A percentile compares a stretch with the other conserved stretches of the same genome.
Conservation (phyloP, 2,888 invertebrate species). For the Lacanobia wlatinum region DNA sequence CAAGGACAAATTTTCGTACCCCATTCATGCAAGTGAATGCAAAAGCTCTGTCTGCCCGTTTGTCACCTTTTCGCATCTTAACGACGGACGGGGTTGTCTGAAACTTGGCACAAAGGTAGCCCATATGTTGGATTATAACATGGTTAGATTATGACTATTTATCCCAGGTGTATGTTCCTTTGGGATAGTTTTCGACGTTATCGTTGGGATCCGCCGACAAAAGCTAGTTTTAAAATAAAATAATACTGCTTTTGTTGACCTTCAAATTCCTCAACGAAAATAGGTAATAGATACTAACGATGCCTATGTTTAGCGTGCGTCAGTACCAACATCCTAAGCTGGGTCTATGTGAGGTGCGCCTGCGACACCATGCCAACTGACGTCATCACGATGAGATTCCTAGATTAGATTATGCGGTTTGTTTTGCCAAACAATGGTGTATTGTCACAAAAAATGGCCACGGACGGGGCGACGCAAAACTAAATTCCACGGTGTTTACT, state of each 20-base stretch:
- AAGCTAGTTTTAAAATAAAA: neutral
- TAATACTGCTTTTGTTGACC: too few relatives aligned
- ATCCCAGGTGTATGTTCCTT: too few relatives aligned
- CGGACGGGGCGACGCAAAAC: conserved; percentile 14
- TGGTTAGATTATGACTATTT: too few relatives aligned
- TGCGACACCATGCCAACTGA: conserved; percentile 6
- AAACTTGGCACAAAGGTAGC: too few relatives aligned
- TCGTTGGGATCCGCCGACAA: too few relatives aligned
- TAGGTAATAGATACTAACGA: neutral
- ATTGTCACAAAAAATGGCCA: conserved; percentile 44
- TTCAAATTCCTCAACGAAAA: neutral
- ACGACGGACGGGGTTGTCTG: too few relatives aligned
- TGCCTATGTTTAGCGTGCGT: neutral
- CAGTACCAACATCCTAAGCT: neutral
- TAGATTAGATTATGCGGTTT: conserved; percentile 56
- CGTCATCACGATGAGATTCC: conserved; percentile 50
- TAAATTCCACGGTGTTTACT: conserved; percentile 32
- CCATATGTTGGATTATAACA: too few relatives aligned
- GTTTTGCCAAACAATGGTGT: conserved; percentile 53
- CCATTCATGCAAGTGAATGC: neutral
- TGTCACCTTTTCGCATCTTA: too few relatives aligned
- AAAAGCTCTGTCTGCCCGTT: too few relatives aligned
- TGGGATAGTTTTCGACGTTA: too few relatives aligned
- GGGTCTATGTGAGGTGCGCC: neutral
- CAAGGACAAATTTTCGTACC: neutral